These are phyloP conservation scores for Nomia melanderi DNA, from an alignment of 1,140 invertebrate species.

Conservation along the genomic window DNA sequence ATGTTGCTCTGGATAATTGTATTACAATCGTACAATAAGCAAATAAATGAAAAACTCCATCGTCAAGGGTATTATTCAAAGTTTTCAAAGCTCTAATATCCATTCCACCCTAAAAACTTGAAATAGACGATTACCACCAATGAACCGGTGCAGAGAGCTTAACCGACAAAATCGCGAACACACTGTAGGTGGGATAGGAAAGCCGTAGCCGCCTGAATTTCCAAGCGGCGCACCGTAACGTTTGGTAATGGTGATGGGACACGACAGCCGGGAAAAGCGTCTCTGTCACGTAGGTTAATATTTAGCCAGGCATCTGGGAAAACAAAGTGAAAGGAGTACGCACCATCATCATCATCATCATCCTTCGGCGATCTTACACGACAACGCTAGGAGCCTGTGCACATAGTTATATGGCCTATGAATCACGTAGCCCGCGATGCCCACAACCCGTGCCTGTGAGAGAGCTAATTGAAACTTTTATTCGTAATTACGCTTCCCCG, in stretches of 20 bases:
- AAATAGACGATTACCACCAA: too few relatives aligned
- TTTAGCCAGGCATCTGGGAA: slow-evolving; percentile 59
- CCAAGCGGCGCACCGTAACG: slow-evolving; percentile 1
- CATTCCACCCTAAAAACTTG: too few relatives aligned
- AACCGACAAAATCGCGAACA: background rate
- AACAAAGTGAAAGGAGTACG: slow-evolving; percentile 66
- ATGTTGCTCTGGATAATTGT: too few relatives aligned
- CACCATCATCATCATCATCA: slow-evolving; percentile 36
- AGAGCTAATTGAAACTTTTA: slow-evolving; percentile 68
- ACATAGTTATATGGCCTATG: slow-evolving; percentile 62
- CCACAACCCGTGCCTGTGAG: slow-evolving; percentile 40
- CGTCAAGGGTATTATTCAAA: too few relatives aligned
- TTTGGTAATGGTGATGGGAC: slow-evolving; percentile 31
- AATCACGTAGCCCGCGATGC: slow-evolving; percentile 53
- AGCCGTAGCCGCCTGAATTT: slow-evolving; percentile 23
- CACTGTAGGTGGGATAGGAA: slow-evolving; percentile 12
- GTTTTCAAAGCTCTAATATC: too few relatives aligned
- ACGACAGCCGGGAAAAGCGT: slow-evolving; percentile 48
- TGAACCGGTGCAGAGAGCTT: too few relatives aligned
- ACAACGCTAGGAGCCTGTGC: slow-evolving; percentile 16
- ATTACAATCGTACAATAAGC: too few relatives aligned
- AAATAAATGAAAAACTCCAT: too few relatives aligned
- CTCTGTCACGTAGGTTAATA: slow-evolving; percentile 56
- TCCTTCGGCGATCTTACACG: slow-evolving; percentile 54
- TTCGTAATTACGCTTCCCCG: slow-evolving; percentile 60